A percentile compares a stretch with the other conserved stretches of the same genome.
Conservation (phyloP, 1,140 invertebrate species). For the Temnothorax nylanderi region DNA sequence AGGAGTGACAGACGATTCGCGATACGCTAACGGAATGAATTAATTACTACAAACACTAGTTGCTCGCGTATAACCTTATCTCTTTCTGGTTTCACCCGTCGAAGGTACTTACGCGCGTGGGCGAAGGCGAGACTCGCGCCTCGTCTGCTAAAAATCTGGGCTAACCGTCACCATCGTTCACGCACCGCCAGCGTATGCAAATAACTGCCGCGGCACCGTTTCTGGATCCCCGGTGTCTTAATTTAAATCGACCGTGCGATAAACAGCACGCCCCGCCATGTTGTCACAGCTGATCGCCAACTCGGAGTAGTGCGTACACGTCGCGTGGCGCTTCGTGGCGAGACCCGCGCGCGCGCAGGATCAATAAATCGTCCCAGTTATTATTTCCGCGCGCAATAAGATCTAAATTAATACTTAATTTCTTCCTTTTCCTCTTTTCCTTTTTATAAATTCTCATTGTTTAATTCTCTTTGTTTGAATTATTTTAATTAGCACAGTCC, state of each 20-base stretch:
- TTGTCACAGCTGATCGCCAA: constrained; percentile 73
- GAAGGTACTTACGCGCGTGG: constrained; percentile 44
- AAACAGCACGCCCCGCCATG: constrained; percentile 67
- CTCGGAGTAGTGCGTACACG: constrained; percentile 45
- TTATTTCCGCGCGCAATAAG: not conserved
- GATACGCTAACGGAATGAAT: not conserved
- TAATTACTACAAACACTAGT: not conserved
- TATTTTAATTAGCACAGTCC: no score
- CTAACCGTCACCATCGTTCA: constrained; percentile 36
- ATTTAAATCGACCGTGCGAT: constrained; percentile 69
- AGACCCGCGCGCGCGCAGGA: constrained; percentile 20
- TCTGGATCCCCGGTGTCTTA: constrained; percentile 58
- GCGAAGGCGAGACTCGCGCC: not conserved
- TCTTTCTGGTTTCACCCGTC: not conserved
- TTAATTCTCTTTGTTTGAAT: no score
- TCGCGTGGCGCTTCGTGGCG: constrained; percentile 17
- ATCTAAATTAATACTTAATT: not conserved
- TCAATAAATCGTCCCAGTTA: constrained; percentile 59
- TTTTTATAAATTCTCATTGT: no score
- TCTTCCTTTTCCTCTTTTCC: not conserved
- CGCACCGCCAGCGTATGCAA: constrained; percentile 39
- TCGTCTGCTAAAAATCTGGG: constrained; percentile 18
- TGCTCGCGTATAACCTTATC: not conserved
- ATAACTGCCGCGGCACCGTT: constrained; percentile 55
- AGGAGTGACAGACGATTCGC: not conserved